Conservation (phyloP, 1,140 invertebrate genomes). For the Bicyclus anynana region DNA sequence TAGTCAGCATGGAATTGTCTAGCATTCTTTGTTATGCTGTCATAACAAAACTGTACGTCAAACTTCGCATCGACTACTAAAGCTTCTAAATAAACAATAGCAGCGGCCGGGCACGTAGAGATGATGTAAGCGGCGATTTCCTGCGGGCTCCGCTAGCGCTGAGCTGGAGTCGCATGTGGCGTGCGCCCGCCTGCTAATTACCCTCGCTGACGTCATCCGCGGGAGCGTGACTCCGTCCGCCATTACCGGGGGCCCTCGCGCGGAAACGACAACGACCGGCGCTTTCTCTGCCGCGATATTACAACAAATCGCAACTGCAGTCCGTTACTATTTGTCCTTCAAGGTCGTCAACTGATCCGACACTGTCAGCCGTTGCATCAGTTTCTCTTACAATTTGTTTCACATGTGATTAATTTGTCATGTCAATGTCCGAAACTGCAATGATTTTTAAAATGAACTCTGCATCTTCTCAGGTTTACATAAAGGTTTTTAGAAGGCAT, state of each 20-base stretch:
- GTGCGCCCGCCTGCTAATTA: constrained; percentile 59
- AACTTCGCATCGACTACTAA: background rate
- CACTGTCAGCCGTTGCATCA: background rate
- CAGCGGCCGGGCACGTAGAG: constrained; percentile 43
- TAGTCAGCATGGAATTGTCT: too few species aligned
- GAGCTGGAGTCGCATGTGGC: constrained; percentile 40
- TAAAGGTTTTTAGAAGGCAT: too few species aligned
- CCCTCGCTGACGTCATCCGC: constrained; percentile 56
- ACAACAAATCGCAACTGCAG: constrained; percentile 16
- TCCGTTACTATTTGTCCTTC: constrained; percentile 27
- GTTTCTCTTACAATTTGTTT: too few species aligned
- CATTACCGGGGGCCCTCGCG: constrained; percentile 61
- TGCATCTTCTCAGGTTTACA: too few species aligned
- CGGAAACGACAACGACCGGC: constrained; percentile 70
- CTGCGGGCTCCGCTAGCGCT: constrained; percentile 46
- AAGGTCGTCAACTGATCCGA: constrained; percentile 27
- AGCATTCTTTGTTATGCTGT: too few species aligned
- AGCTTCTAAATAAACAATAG: constrained; percentile 31
- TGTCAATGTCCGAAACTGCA: too few species aligned
- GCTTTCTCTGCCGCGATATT: constrained; percentile 52
- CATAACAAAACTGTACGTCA: too few species aligned
- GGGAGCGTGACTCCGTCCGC: constrained; percentile 41
- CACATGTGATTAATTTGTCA: too few species aligned
- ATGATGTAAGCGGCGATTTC: constrained; percentile 70
- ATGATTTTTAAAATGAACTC: too few species aligned